Evolutionary conservation across 2,888 invertebrate species (phyloP), one percentile per base, ranked within the genome.

Genomic region (Smittia sp.): DNA sequence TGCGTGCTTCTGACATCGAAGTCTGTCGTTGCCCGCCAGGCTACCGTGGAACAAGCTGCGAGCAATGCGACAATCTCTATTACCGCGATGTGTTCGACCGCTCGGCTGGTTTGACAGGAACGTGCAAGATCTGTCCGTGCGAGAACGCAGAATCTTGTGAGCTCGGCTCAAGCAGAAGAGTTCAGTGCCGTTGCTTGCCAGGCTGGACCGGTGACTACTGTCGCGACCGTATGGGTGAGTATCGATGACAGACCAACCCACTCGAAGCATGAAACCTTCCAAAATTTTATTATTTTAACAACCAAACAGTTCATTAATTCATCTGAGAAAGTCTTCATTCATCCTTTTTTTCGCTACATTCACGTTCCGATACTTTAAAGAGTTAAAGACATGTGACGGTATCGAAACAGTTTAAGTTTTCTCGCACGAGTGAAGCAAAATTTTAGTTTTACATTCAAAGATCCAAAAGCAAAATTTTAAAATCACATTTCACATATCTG

Each of bases 31-130:
- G 96, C 79, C 94, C 94, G 0, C 78, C 82, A 0, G 95, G 93
- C 0, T 94, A 94, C 78, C 83, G 83, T 9, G 96, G 96, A 73
- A 88, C 89, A 0, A 94, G 94, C 70, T 96, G 96, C 79, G 94
- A 96, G 81, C 82, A 79, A 4, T 94, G 94, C 78, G 82, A 86
- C 0, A 79, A 87, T 0, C 88, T 91, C 11, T 89, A 88, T 80
- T 94, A 92, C 80, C 86, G 89, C 74, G 90, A 92, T 77, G 81
- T 81, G 0, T 84, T 82, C 70, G 87, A 88, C 9, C 81, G 85
- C n/a, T 91, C 74, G n/a, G 27, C 68, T 62, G 75, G 74, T 7
- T 74, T 75, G 11, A 77, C 76, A 54, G 80, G 79, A 6, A 74
- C 78, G 2, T 83, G 94, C 77, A 83, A 82, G 2, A 83, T 80